Conservation (phyloP, 2,797 vertebrate genomes). For the Arremon aurantiirostris region DNA sequence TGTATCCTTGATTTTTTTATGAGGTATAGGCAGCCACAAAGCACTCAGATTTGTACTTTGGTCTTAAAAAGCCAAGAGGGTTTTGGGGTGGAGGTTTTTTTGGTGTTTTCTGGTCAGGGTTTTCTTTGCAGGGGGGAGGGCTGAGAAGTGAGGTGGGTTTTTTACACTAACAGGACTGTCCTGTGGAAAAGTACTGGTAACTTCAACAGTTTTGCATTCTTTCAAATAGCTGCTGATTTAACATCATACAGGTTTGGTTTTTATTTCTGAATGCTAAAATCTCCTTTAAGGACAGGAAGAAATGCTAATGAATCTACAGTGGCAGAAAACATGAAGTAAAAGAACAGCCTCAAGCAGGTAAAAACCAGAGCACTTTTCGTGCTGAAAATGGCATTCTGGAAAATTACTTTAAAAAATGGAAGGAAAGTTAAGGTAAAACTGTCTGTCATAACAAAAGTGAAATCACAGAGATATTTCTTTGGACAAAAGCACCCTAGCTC, state of each 20-base stretch:
- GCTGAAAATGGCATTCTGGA: not conserved
- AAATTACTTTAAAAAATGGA: not conserved
- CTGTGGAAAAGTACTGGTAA: not conserved
- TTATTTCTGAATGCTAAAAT: not conserved
- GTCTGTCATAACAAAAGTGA: not conserved
- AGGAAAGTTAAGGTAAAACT: not conserved
- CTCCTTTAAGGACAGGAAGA: not conserved
- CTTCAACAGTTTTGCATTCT: not conserved
- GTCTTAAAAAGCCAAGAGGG: not conserved
- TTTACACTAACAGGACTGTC: not conserved
- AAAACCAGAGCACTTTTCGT: not conserved
- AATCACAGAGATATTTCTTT: not conserved
- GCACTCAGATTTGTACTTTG: not conserved
- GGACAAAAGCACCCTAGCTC: not conserved
- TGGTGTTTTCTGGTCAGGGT: not conserved
- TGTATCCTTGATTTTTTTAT: not conserved
- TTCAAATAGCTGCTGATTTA: not conserved
- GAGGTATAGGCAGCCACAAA: not conserved
- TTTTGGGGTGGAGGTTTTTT: fast-evolving
- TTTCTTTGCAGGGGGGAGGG: not conserved
- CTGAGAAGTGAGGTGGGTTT: not conserved
- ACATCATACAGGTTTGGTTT: not conserved
- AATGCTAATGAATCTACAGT: not conserved
- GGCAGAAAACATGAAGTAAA: not conserved
- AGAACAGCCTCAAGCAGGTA: not conserved